Base-by-base conservation (phyloP, 1,140 invertebrate species). In the Geopemphigus sp. region DNA sequence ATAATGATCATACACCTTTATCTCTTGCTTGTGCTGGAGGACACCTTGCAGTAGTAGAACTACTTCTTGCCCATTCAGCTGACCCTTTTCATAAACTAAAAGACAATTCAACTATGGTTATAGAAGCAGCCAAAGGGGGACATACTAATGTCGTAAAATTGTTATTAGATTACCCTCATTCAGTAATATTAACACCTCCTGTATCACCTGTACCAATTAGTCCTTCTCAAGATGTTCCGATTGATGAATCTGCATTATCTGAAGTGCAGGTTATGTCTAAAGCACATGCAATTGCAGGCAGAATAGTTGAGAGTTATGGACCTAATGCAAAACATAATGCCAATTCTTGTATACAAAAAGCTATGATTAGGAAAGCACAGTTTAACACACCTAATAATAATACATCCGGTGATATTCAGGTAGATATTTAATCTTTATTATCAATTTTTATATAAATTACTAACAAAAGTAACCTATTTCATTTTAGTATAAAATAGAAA, bases 101-200 rank as follows among this genome's bases (percentile, higher is more conserved):
- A 88, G 97, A 99, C 87, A 98, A 97, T 85, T 97, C 95, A 59
- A 98, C 96, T 50, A 98, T 98, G 93, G 88, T 99, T 80, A 98
- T 99, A 83, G 98, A 99, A 87, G 97, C 97, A 53, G 94, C 97
- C 17, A 98, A 98, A 87, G 96, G 96, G 72, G 97, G 97, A 0
- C 96, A 99, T 86, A 97, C 95, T 0, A 91, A 90, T 82, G 96
- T 98, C 80, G 97, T 99, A 29, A 94, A 98, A 86, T 86, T 98
- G 81, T 87, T 99, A 68, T 89, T 99, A 73, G 96, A 99, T 85
- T 98, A 95, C 88, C 95, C 95, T 29, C 94, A 95, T 85, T 92
- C 91, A 83, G 89, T 94, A 84, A 89, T 92, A 87, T 87, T 91
- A 87, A 87, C 88, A 80, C 85, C 87, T 73, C 84, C 85, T 85